Conservation (phyloP, 2,888 invertebrate genomes). For the Polydesmus complanatus region DNA sequence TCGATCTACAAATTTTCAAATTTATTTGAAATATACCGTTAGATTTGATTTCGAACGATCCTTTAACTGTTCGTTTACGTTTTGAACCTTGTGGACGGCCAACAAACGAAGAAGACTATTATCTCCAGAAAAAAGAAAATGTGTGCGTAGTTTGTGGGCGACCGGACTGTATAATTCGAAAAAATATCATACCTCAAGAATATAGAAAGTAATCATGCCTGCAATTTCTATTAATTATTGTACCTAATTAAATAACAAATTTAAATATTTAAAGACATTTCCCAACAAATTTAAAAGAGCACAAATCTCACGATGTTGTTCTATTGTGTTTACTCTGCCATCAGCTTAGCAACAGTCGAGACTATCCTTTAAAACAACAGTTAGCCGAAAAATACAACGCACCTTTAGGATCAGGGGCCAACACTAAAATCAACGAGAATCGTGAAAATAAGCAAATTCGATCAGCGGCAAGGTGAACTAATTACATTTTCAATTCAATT, state of each 20-base stretch:
- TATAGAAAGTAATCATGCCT: slow-evolving; percentile 46
- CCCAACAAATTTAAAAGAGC: slow-evolving; percentile 57
- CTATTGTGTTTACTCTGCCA: slow-evolving; percentile 58
- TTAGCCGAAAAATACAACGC: slow-evolving; percentile 49
- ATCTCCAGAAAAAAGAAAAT: slow-evolving; percentile 54
- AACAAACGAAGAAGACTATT: slow-evolving; percentile 53
- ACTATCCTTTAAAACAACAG: slow-evolving; percentile 43
- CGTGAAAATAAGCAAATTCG: slow-evolving; percentile 26
- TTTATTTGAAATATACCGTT: slow-evolving; percentile 24
- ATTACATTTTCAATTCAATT: neutral
- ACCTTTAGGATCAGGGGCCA: slow-evolving; percentile 39
- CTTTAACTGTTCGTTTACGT: slow-evolving; percentile 51
- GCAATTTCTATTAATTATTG: neutral
- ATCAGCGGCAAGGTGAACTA: slow-evolving; percentile 27
- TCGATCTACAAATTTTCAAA: neutral
- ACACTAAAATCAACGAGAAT: slow-evolving; percentile 25
- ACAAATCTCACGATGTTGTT: slow-evolving; percentile 65
- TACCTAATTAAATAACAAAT: neutral
- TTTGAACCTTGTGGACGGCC: slow-evolving; percentile 66
- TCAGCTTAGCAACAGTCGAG: slow-evolving; percentile 49
- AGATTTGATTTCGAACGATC: slow-evolving; percentile 37
- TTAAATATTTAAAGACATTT: slow-evolving; percentile 27
- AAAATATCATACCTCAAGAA: slow-evolving; percentile 69
- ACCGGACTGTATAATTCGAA: slow-evolving; percentile 51
- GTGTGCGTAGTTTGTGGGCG: slow-evolving; percentile 65